Evolutionary conservation across 1,140 invertebrate genomes (phyloP).

Genomic region (Diorhabda sublineata): DNA sequence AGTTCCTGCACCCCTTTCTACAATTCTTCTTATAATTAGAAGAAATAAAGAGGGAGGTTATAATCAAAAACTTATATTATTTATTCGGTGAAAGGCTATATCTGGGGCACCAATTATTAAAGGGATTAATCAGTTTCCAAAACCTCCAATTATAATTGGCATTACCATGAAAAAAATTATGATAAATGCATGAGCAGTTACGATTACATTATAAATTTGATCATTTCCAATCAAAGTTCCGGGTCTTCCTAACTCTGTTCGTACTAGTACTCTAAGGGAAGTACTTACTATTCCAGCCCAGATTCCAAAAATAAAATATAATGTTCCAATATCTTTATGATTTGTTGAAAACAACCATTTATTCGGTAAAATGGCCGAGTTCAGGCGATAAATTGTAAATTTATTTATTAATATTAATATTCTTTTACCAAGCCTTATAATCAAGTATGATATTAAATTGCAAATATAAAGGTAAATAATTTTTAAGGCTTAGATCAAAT

Average conservation of each 20-base stretch:
- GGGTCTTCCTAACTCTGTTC: conserved; percentile 60
- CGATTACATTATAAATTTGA: conserved; percentile 68
- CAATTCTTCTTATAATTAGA: conserved; percentile 54
- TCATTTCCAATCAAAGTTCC: conserved; percentile 60
- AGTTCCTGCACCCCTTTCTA: conserved; percentile 60
- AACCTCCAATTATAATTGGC: conserved; percentile 72
- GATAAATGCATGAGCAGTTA: conserved; percentile 69
- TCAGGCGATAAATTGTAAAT: conserved; percentile 56
- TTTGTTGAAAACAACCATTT: conserved; percentile 65
- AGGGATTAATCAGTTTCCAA: conserved; percentile 73
- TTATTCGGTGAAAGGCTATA: conserved; percentile 73
- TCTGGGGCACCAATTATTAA: conserved; percentile 67
- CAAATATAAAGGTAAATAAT: conserved; percentile 53
- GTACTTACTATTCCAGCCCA: conserved; percentile 63
- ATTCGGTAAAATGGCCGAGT: conserved; percentile 52
- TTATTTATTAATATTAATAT: conserved; percentile 50
- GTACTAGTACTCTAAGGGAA: conserved; percentile 62
- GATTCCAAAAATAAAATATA: conserved; percentile 69
- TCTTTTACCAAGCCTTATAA: conserved; percentile 51
- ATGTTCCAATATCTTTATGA: conserved; percentile 72
- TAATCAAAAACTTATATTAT: conserved; percentile 76
- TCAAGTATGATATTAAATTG: conserved; percentile 53
- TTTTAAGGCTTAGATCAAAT: conserved; percentile 50
- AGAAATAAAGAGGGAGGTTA: conserved; percentile 59
- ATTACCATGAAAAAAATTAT: conserved; percentile 81